phyloP scores from a whole-genome alignment of 2,113 vertebrate genomes.

The Phalacrocorax carbo region DNA sequence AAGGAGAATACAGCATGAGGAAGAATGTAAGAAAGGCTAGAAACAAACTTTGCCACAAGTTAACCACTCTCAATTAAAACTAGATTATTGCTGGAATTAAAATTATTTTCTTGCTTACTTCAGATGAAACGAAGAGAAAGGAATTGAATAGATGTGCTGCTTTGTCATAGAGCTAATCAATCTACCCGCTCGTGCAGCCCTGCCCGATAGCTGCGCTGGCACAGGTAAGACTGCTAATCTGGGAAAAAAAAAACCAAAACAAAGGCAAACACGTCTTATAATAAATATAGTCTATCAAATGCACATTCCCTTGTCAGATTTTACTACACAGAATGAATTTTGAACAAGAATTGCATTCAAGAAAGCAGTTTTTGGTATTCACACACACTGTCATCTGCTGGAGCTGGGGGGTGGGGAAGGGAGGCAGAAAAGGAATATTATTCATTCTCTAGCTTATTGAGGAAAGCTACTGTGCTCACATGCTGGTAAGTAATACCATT shows the following conservation, averaged over 20 bases:
- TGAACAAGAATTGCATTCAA: neutral
- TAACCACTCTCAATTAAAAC: neutral
- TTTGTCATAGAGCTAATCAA: neutral
- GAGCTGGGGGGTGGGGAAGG: neutral
- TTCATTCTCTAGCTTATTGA: neutral
- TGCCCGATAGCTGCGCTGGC: neutral
- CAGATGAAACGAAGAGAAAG: neutral
- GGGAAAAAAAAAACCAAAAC: neutral
- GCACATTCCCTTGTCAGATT: neutral
- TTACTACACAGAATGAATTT: neutral
- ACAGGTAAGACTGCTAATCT: neutral
- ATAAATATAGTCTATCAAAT: neutral
- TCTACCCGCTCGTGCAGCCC: neutral
- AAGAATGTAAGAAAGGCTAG: neutral
- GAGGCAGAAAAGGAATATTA: neutral
- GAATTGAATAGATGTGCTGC: neutral
- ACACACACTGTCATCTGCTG: neutral
- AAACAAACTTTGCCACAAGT: neutral
- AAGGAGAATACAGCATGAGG: neutral
- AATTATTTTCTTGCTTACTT: neutral
- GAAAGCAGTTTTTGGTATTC: neutral
- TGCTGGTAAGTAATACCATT: neutral
- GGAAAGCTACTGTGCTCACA: neutral
- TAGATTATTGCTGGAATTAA: neutral
- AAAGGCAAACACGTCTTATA: neutral